Percentiles rank a stretch among this genome's conserved stretches.
Conservation (phyloP, 2,113 vertebrate species). For the Haemorhous mexicanus region DNA sequence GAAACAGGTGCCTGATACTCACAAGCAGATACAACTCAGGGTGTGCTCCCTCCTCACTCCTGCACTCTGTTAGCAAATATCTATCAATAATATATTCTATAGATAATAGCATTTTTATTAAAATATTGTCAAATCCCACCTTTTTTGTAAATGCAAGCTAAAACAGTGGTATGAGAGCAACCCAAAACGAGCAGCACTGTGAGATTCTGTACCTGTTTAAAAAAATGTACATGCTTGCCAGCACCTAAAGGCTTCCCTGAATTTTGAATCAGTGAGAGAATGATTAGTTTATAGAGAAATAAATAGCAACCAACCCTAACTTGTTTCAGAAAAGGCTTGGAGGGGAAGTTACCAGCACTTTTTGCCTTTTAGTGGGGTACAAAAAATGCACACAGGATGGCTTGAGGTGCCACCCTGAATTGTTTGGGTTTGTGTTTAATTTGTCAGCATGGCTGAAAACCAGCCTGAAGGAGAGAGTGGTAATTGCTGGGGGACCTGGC, state of each 20-base stretch:
- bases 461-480: not conserved
- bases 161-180: not conserved
- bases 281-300: not conserved
- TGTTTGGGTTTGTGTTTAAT: not conserved
- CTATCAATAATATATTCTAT: not conserved
- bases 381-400: not conserved
- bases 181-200: not conserved
- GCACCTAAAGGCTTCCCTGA: not conserved
- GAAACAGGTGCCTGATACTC: not conserved
- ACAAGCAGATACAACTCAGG: not conserved
- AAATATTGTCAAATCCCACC: not conserved
- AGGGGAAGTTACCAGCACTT: not conserved
- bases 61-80: not conserved
- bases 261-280: not conserved
- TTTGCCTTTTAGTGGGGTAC: not conserved
- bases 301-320: not conserved
- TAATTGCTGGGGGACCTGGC: not conserved
- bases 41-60: not conserved
- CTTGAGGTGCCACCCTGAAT: not conserved
- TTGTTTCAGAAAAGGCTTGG: accelerated
- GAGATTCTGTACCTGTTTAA: not conserved
- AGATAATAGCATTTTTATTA: not conserved
- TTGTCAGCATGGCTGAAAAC: not conserved
- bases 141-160: not conserved
- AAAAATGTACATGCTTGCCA: not conserved